Evolutionary conservation across 64 coral and sea anemone species (phyloP).

Genomic region (Porites lutea): DNA sequence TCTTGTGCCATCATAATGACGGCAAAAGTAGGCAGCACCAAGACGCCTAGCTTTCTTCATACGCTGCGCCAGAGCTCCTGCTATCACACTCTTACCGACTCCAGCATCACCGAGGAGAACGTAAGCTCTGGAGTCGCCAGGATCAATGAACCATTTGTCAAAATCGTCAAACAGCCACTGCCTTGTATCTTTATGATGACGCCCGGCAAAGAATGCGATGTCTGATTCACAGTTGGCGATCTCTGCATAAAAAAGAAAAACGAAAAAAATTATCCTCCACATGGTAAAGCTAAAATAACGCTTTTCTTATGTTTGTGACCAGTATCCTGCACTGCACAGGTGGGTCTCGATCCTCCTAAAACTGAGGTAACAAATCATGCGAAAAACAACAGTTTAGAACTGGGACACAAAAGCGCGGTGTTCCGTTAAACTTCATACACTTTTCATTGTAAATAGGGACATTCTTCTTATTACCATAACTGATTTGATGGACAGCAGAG

Average conservation of each 20-base stretch:
- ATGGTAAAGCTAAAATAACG: no score
- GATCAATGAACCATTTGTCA: constrained; percentile 42
- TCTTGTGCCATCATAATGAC: constrained; percentile 46
- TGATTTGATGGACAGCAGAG: no score
- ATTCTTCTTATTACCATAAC: no score
- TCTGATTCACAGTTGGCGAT: constrained; percentile 18
- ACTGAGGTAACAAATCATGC: no score
- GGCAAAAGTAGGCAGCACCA: constrained; percentile 62
- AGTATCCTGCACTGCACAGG: no score
- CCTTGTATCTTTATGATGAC: constrained; percentile 31
- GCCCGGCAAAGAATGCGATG: constrained; percentile 23
- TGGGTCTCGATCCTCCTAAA: no score
- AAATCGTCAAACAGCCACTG: constrained; percentile 58
- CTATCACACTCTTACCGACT: constrained; percentile 68
- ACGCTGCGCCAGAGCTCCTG: constrained; percentile 51
- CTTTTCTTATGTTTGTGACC: no score
- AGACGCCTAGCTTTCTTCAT: neutral
- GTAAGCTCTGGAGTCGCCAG: constrained; percentile 56
- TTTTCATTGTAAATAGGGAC: no score
- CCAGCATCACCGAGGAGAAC: constrained; percentile 68
- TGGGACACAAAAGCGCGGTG: no score
- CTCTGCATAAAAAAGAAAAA: neutral
- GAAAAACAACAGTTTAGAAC: no score
- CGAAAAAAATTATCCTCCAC: neutral
- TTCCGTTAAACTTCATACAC: no score